Percentiles rank a stretch among this genome's conserved stretches.
Evolutionary conservation across 2,888 invertebrate genomes (phyloP).

Genomic region (Neoitamus cyanurus): DNA sequence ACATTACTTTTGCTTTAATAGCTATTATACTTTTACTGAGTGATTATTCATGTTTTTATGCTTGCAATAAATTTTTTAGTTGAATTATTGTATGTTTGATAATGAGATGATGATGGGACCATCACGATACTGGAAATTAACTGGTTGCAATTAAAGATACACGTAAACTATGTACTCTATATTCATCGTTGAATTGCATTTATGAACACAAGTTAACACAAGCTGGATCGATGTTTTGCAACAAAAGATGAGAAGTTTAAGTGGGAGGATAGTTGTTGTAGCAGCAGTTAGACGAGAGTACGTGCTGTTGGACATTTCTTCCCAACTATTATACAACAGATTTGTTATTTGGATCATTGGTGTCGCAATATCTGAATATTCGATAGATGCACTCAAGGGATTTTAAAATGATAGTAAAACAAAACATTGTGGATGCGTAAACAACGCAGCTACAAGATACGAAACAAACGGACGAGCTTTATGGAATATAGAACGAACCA

Average conservation of each 20-base stretch:
- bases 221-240: background rate
- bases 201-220: background rate
- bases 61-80: background rate
- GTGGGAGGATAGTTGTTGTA: background rate
- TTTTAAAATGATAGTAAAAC: too few relatives aligned
- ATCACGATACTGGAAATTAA: background rate
- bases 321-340: background rate
- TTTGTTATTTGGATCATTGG: background rate
- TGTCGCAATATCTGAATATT: too few relatives aligned
- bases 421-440: too few relatives aligned
- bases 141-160: background rate
- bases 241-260: background rate
- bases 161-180: background rate
- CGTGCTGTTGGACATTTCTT: background rate
- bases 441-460: too few relatives aligned
- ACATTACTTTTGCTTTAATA: conserved; percentile 26
- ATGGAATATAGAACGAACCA: too few relatives aligned
- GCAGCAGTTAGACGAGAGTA: background rate
- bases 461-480: too few relatives aligned
- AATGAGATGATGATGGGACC: background rate
- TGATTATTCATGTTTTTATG: conserved; percentile 19
- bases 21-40: conserved; percentile 22
- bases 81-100: conserved; percentile 7
- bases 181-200: background rate
- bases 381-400: too few relatives aligned